Conservation (phyloP, 2,888 invertebrate species). For the Margaritifera margaritifera region DNA sequence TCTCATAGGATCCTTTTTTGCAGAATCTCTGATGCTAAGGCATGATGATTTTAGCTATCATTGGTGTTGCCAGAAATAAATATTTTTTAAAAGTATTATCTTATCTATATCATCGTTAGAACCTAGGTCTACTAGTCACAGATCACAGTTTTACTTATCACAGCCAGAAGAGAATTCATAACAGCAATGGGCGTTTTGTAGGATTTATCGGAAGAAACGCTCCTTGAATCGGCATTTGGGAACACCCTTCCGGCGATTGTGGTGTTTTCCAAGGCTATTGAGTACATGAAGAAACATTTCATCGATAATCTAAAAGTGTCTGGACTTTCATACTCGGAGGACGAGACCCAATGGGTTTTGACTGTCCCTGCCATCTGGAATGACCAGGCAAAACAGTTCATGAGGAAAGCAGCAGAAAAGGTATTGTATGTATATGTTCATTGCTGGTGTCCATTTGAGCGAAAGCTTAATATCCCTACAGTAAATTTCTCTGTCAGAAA, state of each 20-base stretch:
- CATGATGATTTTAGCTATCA: too few species aligned
- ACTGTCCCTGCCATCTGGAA: conserved; percentile 31
- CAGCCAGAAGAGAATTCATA: too few species aligned
- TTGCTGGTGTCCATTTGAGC: too few species aligned
- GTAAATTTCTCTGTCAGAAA: too few species aligned
- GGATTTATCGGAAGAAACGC: conserved; percentile 2
- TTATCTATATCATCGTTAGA: too few species aligned
- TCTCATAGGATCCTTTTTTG: too few species aligned
- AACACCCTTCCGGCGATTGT: conserved; percentile 15
- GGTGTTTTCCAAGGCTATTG: conserved; percentile 19
- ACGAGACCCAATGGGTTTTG: conserved; percentile 30
- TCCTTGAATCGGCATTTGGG: conserved; percentile 15
- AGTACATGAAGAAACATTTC: conserved; percentile 25
- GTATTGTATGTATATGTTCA: conserved; percentile 1
- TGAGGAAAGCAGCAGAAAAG: conserved; percentile 20
- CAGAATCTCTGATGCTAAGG: too few species aligned
- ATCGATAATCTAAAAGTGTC: conserved; percentile 7
- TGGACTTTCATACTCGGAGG: conserved; percentile 20
- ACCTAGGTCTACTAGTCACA: too few species aligned
- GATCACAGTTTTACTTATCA: too few species aligned
- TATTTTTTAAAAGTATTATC: too few species aligned
- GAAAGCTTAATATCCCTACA: too few species aligned
- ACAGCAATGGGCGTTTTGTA: background rate
- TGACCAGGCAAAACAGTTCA: conserved; percentile 26
- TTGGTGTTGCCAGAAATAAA: too few species aligned